Evolutionary conservation across 2,113 vertebrate species (phyloP), one percentile per base, ranked within the genome.

Genomic region (Mustelus asterias): DNA sequence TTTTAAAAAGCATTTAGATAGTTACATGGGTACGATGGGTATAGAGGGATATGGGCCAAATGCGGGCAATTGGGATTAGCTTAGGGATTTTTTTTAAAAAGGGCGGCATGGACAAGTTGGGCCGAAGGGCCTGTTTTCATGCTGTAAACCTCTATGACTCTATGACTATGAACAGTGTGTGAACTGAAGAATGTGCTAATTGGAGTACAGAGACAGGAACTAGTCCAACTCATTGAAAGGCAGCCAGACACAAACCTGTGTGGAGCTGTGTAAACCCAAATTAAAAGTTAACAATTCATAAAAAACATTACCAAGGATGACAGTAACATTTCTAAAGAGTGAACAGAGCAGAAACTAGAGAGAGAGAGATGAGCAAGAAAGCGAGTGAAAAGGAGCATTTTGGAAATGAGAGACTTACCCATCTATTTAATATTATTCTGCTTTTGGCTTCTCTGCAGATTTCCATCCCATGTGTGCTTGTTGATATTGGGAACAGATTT

Each of bases 171-270:
- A 20, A 37, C 33, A 10, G 18, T 22, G 89, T 37, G 18, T 33
- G 29, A 58, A 6, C 13, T 93, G 29, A n/a, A 33, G n/a, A 63
- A 65, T 93, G 60, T 22, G 14, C 89, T 93, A 92, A 92, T 60
- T 63, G 54, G 29, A n/a, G 29, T n/a, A 92, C 54, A 18, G 60
- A 37, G n/a, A 13, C 60, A 93, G 7, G 4, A 67, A 89, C 24
- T 54, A 29, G 29, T 26, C 86, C 86, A 89, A 93, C 58, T 65
- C 65, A 65, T 93, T 93, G 89, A 93, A 93, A 93, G 5, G n/a
- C 58, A 92, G 88, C 20, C 89, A 65, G 6, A 18, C 33, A 20
- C 65, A 33, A 93, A 3, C 89, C 5, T n/a, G 33, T 24, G 44
- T 54, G 44, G 5, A 22, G 24, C 22, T 54, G 44, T 3, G 13